phyloP scores from a whole-genome alignment of 2,888 invertebrate genomes.

The Drosophila suboccidentalis region DNA sequence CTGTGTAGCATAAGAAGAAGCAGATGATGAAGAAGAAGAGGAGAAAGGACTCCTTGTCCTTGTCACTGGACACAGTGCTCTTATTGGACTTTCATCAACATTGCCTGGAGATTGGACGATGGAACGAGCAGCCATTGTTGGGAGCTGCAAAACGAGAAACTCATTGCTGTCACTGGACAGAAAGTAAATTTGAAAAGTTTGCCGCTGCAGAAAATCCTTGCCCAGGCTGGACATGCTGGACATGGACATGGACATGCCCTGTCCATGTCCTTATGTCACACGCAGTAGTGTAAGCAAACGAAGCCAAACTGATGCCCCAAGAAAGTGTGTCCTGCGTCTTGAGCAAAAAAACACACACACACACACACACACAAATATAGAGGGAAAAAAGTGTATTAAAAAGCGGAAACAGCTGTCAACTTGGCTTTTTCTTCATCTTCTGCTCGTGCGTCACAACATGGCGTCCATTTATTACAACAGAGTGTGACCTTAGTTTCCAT shows the following conservation, averaged over 20 bases:
- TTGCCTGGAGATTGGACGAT: slow-evolving; percentile 11
- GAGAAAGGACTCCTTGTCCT: slow-evolving; percentile 10
- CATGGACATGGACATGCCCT: slow-evolving; percentile 24
- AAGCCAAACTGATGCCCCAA: slow-evolving; percentile 47
- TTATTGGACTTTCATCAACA: slow-evolving; percentile 78
- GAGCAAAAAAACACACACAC: slow-evolving; percentile 15
- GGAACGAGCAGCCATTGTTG: slow-evolving; percentile 44
- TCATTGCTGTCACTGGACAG: slow-evolving; percentile 76
- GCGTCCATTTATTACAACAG: slow-evolving; percentile 72
- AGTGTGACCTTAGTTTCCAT: slow-evolving; percentile 4
- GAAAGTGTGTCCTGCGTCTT: slow-evolving; percentile 42
- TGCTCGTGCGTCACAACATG: slow-evolving; percentile 60
- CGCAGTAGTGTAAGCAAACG: slow-evolving; percentile 67
- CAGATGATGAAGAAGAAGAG: background rate
- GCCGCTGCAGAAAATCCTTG: slow-evolving; percentile 62
- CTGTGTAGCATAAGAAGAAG: background rate
- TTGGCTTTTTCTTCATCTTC: slow-evolving; percentile 37
- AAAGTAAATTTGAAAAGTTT: slow-evolving; percentile 83
- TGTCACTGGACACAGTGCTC: slow-evolving; percentile 36
- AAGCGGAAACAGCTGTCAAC: slow-evolving; percentile 81
- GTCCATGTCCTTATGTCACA: slow-evolving; percentile 51
- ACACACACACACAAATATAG: slow-evolving; percentile 18
- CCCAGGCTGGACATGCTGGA: slow-evolving; percentile 12
- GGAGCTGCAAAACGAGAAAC: slow-evolving; percentile 69
- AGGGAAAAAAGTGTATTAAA: slow-evolving; percentile 72